phyloP scores from a whole-genome alignment of 2,113 vertebrate species.

The Psephotus haematonotus region DNA sequence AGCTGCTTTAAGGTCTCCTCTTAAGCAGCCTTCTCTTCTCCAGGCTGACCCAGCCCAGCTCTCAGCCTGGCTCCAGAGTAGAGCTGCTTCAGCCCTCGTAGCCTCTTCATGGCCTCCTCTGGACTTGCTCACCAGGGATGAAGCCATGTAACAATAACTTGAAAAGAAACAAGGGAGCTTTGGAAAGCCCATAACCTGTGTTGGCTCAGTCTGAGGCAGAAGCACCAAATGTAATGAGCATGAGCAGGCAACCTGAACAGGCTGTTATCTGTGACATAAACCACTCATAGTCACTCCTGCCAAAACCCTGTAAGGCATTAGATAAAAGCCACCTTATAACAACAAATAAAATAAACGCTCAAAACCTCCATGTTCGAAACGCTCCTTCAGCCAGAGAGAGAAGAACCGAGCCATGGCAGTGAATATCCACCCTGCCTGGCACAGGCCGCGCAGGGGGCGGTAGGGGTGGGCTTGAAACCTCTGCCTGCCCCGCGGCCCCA shows the following conservation, averaged over 20 bases:
- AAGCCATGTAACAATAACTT: neutral
- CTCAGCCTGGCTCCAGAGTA: neutral
- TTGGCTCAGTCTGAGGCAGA: neutral
- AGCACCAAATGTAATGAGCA: neutral
- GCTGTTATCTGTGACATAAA: neutral
- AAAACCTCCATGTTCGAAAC: neutral
- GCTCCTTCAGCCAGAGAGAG: rapidly evolving
- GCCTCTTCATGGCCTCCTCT: neutral
- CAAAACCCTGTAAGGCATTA: neutral
- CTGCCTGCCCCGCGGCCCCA: neutral
- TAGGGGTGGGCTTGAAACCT: no score
- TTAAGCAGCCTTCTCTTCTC: neutral
- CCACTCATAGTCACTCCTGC: neutral
- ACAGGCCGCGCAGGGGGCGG: no score
- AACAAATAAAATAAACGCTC: neutral
- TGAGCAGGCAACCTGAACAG: neutral
- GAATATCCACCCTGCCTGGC: neutral
- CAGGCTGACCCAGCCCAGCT: neutral
- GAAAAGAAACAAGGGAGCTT: neutral
- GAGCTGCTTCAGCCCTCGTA: neutral
- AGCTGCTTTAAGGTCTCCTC: no score
- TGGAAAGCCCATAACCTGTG: neutral
- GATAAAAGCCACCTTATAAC: neutral
- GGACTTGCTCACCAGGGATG: neutral
- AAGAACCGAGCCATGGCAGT: neutral